Percentiles rank a stretch among this genome's conserved stretches.
phyloP scores from a whole-genome alignment of 2,888 invertebrate genomes.

The Prenolepis imparis region DNA sequence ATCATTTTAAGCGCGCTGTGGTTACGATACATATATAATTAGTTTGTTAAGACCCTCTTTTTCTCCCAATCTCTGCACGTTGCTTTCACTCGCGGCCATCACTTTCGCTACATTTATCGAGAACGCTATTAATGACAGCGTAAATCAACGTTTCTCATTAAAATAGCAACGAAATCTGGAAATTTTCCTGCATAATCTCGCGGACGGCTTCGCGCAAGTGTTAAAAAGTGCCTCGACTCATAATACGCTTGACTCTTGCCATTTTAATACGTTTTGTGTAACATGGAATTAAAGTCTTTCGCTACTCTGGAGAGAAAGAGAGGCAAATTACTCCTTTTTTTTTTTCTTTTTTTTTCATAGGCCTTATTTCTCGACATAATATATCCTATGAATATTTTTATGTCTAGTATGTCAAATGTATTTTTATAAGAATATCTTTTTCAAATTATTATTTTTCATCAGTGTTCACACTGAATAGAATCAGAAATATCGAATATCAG shows the following conservation, averaged over 20 bases:
- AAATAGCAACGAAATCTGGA: not conserved
- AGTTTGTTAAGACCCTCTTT: slow-evolving; percentile 2
- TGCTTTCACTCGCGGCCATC: slow-evolving; percentile 41
- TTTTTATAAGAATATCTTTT: not conserved
- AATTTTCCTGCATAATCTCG: not conserved
- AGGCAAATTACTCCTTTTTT: not conserved
- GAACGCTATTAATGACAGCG: not conserved
- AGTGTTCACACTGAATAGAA: not conserved
- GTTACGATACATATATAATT: slow-evolving; percentile 30
- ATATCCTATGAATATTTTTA: not conserved
- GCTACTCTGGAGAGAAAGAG: not conserved
- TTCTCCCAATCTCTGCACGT: not conserved
- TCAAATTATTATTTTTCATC: not conserved
- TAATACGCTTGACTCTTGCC: slow-evolving; percentile 16
- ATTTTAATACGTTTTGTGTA: not conserved
- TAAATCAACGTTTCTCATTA: not conserved
- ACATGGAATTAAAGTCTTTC: not conserved
- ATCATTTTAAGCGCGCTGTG: not conserved
- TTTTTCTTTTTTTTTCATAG: not conserved
- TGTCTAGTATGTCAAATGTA: not conserved
- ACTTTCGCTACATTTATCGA: slow-evolving; percentile 25
- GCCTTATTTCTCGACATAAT: not conserved
- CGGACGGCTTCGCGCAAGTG: not conserved
- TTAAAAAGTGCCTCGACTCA: not conserved
- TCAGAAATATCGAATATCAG: not conserved